Evolutionary conservation across 2,888 invertebrate genomes (phyloP).

Genomic region (Pachliopta kotzebuea): DNA sequence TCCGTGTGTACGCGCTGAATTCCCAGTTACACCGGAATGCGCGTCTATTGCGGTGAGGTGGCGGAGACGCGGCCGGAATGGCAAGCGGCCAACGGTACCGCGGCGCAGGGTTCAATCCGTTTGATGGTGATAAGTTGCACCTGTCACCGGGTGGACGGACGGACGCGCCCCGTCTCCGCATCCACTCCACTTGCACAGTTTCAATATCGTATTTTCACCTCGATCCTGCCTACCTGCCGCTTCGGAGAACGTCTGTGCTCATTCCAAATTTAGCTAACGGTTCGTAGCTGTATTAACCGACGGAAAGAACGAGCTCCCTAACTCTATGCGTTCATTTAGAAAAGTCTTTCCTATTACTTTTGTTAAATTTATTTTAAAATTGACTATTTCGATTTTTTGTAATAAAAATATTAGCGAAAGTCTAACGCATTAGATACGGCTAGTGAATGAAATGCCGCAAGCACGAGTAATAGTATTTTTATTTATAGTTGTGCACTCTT

Average conservation of each 20-base stretch:
- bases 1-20: conserved; percentile 46
- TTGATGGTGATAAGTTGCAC: conserved; percentile 23
- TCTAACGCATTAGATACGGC: too few relatives aligned
- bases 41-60: conserved; percentile 57
- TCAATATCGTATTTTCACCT: conserved; percentile 12
- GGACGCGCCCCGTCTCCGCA: not conserved
- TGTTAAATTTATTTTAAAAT: too few relatives aligned
- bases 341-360: too few relatives aligned
- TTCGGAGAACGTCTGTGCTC: not conserved
- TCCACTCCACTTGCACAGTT: not conserved
- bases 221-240: conserved; percentile 4
- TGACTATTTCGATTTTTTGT: too few relatives aligned
- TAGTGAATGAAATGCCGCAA: too few relatives aligned
- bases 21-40: conserved; percentile 56
- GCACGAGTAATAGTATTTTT: too few relatives aligned
- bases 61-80: conserved; percentile 52
- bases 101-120: conserved; percentile 33
- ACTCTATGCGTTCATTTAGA: too few relatives aligned
- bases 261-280: not conserved
- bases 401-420: too few relatives aligned
- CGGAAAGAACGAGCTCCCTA: too few relatives aligned
- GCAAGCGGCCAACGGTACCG: conserved; percentile 63
- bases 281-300: too few relatives aligned
- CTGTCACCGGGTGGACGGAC: conserved; percentile 4
- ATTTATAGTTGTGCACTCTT: too few relatives aligned